A percentile compares a stretch with the other conserved stretches of the same genome.
These are phyloP conservation scores for Pogoniulus pusillus DNA, from an alignment of 2,797 vertebrate species.

Conservation along the genomic window DNA sequence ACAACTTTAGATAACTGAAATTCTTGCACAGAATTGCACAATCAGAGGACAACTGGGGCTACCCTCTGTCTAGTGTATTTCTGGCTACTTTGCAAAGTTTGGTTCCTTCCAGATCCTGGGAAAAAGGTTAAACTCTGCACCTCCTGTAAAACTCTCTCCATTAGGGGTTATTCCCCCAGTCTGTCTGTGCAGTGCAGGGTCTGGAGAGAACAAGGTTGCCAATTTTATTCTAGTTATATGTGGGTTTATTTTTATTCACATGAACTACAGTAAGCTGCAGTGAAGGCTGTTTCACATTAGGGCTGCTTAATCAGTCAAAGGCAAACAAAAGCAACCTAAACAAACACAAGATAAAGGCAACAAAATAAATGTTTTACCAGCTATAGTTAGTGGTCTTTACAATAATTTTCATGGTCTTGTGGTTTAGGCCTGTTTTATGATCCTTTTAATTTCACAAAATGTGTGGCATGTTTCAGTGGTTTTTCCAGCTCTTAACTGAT, in stretches of 20 bases:
- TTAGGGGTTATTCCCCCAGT: background rate
- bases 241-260: background rate
- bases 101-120: background rate
- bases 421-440: background rate
- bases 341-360: background rate
- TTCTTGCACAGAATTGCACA: background rate
- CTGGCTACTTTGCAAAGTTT: background rate
- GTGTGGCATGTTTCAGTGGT: background rate
- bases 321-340: background rate
- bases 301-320: background rate
- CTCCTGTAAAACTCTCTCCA: background rate
- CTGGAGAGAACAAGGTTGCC: background rate
- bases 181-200: background rate
- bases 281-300: background rate
- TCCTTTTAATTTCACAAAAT: background rate
- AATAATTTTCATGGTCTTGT: background rate
- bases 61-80: background rate
- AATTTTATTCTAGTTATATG: background rate
- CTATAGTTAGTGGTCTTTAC: background rate
- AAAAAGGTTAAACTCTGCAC: background rate
- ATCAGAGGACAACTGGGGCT: background rate
- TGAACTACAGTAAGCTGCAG: background rate
- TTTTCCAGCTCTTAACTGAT: background rate
- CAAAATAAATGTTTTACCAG: background rate
- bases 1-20: background rate